Conservation (phyloP, 2,113 vertebrate species). For the Prietella phreatophila region DNA sequence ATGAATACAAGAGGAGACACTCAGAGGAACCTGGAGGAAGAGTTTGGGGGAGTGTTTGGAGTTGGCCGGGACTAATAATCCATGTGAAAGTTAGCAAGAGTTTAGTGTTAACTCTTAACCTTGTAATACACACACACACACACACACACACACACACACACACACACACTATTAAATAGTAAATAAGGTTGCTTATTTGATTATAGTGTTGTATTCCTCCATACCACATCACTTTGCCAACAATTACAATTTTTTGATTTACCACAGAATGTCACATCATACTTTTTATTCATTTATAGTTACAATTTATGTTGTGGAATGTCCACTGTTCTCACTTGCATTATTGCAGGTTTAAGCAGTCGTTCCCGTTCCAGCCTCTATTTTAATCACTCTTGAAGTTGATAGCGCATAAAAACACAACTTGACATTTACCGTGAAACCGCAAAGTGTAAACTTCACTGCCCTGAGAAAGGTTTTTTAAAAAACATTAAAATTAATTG, state of each 20-base stretch:
- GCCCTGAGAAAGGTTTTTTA: background rate
- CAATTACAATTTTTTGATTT: background rate
- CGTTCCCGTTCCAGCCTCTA: too few species aligned
- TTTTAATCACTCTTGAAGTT: background rate
- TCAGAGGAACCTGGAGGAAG: constrained; percentile 74
- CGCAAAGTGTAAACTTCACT: background rate
- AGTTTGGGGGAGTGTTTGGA: constrained; percentile 11
- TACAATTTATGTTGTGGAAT: background rate
- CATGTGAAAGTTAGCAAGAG: background rate
- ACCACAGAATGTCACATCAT: background rate
- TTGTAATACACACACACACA: background rate
- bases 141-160: background rate
- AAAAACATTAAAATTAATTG: background rate
- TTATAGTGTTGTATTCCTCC: background rate
- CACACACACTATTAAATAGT: background rate
- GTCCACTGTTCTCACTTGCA: background rate
- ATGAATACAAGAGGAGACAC: constrained; percentile 76
- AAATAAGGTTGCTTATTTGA: background rate
- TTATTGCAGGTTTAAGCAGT: background rate
- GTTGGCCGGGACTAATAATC: constrained; percentile 19
- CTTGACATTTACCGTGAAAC: background rate
- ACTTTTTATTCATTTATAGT: background rate
- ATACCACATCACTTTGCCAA: background rate
- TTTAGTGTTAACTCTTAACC: background rate
- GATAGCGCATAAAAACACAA: background rate